Percentiles rank a stretch among this genome's conserved stretches.
phyloP scores from a whole-genome alignment of 2,113 vertebrate species.

The Heliornis fulica region DNA sequence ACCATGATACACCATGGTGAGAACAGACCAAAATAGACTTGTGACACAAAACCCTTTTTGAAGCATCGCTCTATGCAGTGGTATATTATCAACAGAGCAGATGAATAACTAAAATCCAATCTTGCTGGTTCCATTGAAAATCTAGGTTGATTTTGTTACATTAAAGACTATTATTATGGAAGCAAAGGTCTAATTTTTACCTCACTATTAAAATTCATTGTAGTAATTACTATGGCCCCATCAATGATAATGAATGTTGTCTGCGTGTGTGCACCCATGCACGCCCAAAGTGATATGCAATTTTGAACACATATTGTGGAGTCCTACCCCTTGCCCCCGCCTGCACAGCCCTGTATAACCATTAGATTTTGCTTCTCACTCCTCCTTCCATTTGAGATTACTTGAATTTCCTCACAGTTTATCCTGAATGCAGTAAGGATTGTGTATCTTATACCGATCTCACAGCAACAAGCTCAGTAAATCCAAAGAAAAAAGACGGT shows the following conservation, averaged over 20 bases:
- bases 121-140: constrained; percentile 23
- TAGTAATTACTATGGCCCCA: constrained; percentile 31
- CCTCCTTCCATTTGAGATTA: neutral
- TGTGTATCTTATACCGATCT: neutral
- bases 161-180: constrained; percentile 22
- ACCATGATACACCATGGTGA: neutral
- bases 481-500: neutral
- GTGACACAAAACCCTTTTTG: constrained; percentile 27
- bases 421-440: neutral
- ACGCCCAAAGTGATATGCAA: neutral
- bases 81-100: constrained; percentile 20
- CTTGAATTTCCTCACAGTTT: neutral
- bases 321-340: neutral
- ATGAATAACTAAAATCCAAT: constrained; percentile 26
- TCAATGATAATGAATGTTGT: constrained; percentile 53
- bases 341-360: neutral
- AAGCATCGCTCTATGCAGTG: neutral
- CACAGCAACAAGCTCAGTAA: neutral
- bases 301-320: constrained; percentile 3
- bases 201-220: constrained; percentile 56
- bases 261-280: neutral
- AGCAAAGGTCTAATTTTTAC: constrained; percentile 25
- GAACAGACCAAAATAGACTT: constrained; percentile 54
- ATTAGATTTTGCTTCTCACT: neutral
- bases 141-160: constrained; percentile 26